Conservation (phyloP, 2,888 invertebrate genomes). For the Meganola albula region DNA sequence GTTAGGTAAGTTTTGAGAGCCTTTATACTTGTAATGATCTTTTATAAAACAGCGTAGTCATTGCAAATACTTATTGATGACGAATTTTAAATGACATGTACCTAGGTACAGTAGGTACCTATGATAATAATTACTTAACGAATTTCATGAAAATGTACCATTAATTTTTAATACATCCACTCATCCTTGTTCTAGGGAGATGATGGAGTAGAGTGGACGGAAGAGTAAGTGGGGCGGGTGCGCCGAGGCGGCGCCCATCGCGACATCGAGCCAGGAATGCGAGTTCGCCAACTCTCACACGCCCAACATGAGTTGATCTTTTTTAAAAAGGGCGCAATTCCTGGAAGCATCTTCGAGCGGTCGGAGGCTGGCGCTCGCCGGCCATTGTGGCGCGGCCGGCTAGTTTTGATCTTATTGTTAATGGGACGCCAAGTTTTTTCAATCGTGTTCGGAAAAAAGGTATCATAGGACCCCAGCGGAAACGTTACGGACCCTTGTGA, state of each 20-base stretch:
- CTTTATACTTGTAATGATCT: too few species aligned
- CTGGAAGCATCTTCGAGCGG: conserved; percentile 65
- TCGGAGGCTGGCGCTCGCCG: conserved; percentile 71
- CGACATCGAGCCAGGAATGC: conserved; percentile 51
- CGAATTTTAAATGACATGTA: too few species aligned
- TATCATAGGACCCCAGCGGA: conserved; percentile 74
- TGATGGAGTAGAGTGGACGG: not conserved
- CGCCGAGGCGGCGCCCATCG: conserved; percentile 21
- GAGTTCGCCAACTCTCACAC: conserved; percentile 64
- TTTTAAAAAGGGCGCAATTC: conserved; percentile 71
- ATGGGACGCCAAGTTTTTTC: conserved; percentile 77
- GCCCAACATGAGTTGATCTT: conserved; percentile 70
- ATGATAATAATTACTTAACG: too few species aligned
- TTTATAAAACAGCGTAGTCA: too few species aligned
- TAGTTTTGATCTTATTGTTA: conserved; percentile 78
- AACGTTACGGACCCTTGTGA: conserved; percentile 74
- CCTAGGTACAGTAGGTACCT: too few species aligned
- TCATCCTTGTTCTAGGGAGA: too few species aligned
- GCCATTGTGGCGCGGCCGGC: conserved; percentile 70
- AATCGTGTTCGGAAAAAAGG: conserved; percentile 67
- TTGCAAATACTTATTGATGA: too few species aligned
- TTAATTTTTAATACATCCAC: too few species aligned
- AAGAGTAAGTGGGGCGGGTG: not conserved
- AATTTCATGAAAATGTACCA: too few species aligned
- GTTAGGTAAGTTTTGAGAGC: conserved; percentile 18